These are phyloP conservation scores for Microctenopoma steveboyesi DNA, from an alignment of 2,797 vertebrate species.

Conservation along the genomic window DNA sequence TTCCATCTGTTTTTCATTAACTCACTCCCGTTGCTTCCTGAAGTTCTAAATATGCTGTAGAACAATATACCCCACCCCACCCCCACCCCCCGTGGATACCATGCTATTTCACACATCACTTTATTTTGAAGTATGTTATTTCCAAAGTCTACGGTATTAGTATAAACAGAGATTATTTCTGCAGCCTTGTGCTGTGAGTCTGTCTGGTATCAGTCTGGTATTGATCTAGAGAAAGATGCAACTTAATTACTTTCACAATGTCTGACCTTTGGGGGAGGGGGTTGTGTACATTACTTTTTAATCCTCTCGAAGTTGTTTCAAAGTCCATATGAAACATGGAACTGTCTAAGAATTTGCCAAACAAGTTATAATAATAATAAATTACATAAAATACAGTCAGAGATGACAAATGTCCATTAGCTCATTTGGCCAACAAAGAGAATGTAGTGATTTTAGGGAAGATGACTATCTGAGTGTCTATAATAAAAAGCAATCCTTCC, in stretches of 20 bases:
- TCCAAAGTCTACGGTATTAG: background rate
- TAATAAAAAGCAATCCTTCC: background rate
- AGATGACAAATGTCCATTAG: no score
- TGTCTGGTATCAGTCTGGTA: conserved; percentile 2
- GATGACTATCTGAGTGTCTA: background rate
- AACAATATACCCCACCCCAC: background rate
- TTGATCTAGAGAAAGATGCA: conserved; percentile 15
- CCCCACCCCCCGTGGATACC: background rate
- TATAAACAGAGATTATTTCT: conserved; percentile 3
- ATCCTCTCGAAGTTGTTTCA: conserved; percentile 5
- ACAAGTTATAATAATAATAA: background rate
- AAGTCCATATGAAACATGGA: conserved; percentile 22
- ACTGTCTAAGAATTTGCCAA: no score
- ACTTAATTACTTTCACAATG: conserved; percentile 16
- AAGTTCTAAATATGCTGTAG: background rate
- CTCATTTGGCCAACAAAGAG: no score
- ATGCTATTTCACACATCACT: background rate
- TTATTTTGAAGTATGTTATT: background rate
- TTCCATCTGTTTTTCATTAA: conserved; percentile 1
- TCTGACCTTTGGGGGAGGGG: background rate
- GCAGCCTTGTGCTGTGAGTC: background rate
- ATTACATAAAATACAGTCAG: background rate
- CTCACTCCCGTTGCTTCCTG: background rate
- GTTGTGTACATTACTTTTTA: background rate
- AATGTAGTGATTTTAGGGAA: background rate